Conservation (phyloP, 2,888 invertebrate species). For the Polylopha cassiicola region DNA sequence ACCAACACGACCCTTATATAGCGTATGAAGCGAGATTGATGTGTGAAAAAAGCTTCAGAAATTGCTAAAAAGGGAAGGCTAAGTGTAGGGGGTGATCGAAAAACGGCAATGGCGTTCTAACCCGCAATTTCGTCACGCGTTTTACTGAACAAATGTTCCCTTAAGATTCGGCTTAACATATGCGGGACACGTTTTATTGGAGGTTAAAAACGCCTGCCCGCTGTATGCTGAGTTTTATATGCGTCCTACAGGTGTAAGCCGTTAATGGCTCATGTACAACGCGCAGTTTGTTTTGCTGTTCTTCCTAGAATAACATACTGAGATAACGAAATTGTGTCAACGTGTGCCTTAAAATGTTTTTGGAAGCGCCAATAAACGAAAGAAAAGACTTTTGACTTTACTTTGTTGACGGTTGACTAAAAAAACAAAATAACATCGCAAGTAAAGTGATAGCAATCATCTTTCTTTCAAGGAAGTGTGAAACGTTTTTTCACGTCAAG, state of each 20-base stretch:
- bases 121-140: slow-evolving; percentile 73
- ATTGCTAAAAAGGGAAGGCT: slow-evolving; percentile 75
- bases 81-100: slow-evolving; percentile 72
- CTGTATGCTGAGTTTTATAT: slow-evolving; percentile 50
- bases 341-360: too few species aligned
- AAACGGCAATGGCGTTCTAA: slow-evolving; percentile 50
- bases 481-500: too few species aligned
- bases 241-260: slow-evolving; percentile 46
- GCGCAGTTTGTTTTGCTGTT: slow-evolving; percentile 15
- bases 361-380: too few species aligned
- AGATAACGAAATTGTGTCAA: not conserved
- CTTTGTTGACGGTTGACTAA: too few species aligned
- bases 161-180: slow-evolving; percentile 68
- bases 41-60: slow-evolving; percentile 71
- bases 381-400: too few species aligned
- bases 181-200: slow-evolving; percentile 69
- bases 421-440: too few species aligned
- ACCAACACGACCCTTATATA: slow-evolving; percentile 26
- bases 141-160: slow-evolving; percentile 72
- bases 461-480: too few species aligned
- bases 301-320: slow-evolving; percentile 8
- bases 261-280: slow-evolving; percentile 39
- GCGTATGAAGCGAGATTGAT: slow-evolving; percentile 68
- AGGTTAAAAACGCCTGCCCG: slow-evolving; percentile 52
- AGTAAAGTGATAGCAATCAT: too few species aligned